phyloP scores from a whole-genome alignment of 2,888 invertebrate species.

The Phragmatobia fuliginosa region DNA sequence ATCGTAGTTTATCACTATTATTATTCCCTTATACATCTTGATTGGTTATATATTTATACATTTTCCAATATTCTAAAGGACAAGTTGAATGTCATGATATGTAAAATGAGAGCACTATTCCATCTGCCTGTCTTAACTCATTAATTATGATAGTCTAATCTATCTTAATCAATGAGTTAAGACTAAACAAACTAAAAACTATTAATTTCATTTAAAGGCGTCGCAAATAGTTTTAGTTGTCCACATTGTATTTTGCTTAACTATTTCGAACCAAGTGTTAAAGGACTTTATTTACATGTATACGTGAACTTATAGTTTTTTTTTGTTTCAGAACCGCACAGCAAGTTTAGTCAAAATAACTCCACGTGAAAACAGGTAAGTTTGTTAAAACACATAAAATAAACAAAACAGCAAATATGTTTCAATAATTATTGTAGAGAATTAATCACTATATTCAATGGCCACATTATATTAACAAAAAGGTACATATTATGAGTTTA shows the following conservation, averaged over 20 bases:
- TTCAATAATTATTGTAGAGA: not conserved
- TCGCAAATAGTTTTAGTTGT: no score
- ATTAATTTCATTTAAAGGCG: no score
- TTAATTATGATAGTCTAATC: not conserved
- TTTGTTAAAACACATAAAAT: no score
- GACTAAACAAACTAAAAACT: not conserved
- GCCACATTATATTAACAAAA: not conserved
- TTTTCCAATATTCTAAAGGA: not conserved
- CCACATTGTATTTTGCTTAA: no score
- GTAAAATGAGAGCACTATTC: not conserved
- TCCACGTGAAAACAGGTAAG: constrained; percentile 7
- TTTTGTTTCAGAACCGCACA: constrained; percentile 6
- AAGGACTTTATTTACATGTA: no score
- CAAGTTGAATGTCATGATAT: not conserved
- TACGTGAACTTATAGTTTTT: not conserved
- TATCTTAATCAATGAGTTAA: not conserved
- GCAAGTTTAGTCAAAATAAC: not conserved
- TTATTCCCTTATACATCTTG: no score
- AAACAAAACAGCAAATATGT: not conserved
- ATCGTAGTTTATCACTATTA: no score
- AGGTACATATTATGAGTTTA: not conserved
- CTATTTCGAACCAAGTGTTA: no score
- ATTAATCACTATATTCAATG: not conserved
- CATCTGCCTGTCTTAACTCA: not conserved
- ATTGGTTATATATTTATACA: no score